Evolutionary conservation across 2,113 vertebrate species (phyloP).

Genomic region (Muntiacus muntjak): DNA sequence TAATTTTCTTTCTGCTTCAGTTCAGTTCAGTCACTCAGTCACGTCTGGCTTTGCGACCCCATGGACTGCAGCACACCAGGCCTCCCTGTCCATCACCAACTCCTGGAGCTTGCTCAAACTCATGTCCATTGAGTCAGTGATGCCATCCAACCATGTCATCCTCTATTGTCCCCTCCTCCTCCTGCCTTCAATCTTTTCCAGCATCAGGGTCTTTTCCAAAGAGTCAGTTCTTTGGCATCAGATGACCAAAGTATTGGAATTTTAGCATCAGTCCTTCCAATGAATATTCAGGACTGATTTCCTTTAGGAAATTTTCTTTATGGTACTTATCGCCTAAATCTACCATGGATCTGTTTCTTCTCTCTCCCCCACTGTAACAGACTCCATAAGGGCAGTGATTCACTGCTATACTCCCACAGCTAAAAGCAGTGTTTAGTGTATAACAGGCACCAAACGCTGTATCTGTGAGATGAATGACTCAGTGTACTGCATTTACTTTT

Average conservation of each 20-base stretch:
- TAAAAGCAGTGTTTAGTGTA: neutral
- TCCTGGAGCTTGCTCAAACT: neutral
- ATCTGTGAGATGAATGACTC: neutral
- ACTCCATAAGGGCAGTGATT: neutral
- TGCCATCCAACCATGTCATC: neutral
- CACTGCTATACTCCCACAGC: neutral
- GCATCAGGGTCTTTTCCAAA: neutral
- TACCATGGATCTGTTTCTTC: rapidly evolving
- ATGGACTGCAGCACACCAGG: neutral
- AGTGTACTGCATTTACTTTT: neutral
- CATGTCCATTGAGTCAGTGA: neutral
- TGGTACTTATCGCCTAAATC: neutral
- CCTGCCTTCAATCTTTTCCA: neutral
- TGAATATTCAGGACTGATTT: neutral
- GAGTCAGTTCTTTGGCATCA: neutral
- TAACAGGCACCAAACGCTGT: neutral
- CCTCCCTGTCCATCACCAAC: neutral
- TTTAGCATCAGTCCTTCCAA: neutral
- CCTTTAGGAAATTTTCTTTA: neutral
- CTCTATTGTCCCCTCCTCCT: neutral
- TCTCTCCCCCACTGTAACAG: neutral
- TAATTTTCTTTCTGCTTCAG: neutral
- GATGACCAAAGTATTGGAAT: neutral
- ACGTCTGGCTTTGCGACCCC: neutral
- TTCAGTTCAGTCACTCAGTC: neutral